phyloP scores from a whole-genome alignment of 2,113 vertebrate genomes.

The Callorhinus ursinus region DNA sequence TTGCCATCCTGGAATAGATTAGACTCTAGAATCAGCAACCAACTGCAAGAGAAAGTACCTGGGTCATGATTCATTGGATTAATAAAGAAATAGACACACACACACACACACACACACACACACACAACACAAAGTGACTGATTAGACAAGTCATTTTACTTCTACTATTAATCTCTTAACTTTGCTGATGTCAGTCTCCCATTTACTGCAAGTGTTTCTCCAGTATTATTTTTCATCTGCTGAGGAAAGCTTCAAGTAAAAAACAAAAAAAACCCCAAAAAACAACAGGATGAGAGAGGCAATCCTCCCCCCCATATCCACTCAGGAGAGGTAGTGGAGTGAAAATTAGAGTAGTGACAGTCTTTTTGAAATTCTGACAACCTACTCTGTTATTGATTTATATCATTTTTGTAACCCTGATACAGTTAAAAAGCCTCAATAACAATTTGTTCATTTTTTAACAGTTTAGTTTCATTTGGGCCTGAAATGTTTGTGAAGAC shows the following conservation, averaged over 20 bases:
- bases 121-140: background rate
- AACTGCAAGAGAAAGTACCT: background rate
- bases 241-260: background rate
- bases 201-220: background rate
- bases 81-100: background rate
- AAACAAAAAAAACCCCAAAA: background rate
- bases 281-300: background rate
- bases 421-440: background rate
- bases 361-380: background rate
- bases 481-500: background rate
- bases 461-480: background rate
- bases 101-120: too few relatives aligned
- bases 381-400: background rate
- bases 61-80: background rate
- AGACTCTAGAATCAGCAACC: background rate
- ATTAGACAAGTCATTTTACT: background rate
- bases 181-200: background rate
- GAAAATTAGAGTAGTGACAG: background rate
- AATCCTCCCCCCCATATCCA: rapidly evolving
- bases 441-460: background rate
- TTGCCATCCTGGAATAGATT: background rate
- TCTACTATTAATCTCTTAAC: background rate
- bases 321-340: background rate
- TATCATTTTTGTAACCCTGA: background rate
- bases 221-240: background rate